These are phyloP conservation scores for Clanis bilineata DNA, from an alignment of 2,888 invertebrate genomes.

Conservation along the genomic window DNA sequence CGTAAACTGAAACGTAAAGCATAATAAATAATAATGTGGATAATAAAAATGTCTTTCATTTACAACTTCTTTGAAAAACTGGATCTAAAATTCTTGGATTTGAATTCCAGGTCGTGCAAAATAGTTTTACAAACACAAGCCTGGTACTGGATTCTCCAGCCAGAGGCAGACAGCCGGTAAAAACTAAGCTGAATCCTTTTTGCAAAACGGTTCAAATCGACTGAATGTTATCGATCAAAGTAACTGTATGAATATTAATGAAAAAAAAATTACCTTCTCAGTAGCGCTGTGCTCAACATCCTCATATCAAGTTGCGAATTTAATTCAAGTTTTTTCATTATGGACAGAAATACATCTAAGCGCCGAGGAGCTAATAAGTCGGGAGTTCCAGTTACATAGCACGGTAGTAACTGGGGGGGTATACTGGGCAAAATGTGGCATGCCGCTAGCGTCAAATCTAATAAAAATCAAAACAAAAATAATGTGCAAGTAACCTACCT, in stretches of 20 bases:
- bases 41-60: too few relatives aligned
- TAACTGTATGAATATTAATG: background rate
- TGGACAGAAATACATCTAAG: slow-evolving; percentile 82
- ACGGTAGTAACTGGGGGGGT: slow-evolving; percentile 81
- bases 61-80: too few relatives aligned
- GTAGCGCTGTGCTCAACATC: slow-evolving; percentile 77
- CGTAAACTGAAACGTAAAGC: slow-evolving; percentile 70
- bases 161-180: too few relatives aligned
- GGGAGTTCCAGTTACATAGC: slow-evolving; percentile 80
- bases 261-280: slow-evolving; percentile 75
- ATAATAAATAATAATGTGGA: background rate
- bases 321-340: slow-evolving; percentile 83
- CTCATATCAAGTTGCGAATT: slow-evolving; percentile 79
- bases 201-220: too few relatives aligned
- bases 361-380: slow-evolving; percentile 78
- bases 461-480: slow-evolving; percentile 4
- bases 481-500: background rate
- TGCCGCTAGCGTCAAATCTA: slow-evolving; percentile 41
- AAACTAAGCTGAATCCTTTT: too few relatives aligned
- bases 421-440: slow-evolving; percentile 68
- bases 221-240: background rate
- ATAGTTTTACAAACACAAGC: too few relatives aligned
- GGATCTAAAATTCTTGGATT: too few relatives aligned
- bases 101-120: too few relatives aligned
- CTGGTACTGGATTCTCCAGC: too few relatives aligned